These are phyloP conservation scores for Acleris literana DNA, from an alignment of 2,888 invertebrate genomes.

Conservation along the genomic window DNA sequence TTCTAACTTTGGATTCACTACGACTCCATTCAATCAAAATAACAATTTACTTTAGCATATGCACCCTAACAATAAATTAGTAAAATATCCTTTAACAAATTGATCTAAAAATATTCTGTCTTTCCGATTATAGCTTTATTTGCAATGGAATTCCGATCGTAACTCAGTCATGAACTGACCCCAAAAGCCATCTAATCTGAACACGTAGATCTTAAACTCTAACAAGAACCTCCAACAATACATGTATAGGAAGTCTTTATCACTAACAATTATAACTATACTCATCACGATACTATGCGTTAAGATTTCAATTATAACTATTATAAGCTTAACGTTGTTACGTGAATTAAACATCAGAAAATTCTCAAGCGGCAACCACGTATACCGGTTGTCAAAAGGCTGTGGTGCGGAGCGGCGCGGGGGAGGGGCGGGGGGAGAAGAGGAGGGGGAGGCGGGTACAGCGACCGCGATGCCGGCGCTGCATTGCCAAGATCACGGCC, in stretches of 20 bases:
- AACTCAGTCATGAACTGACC: neutral
- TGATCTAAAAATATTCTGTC: too few species aligned
- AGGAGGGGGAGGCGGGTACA: slow-evolving; percentile 59
- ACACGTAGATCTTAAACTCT: neutral
- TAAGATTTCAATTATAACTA: slow-evolving; percentile 66
- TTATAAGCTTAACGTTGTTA: slow-evolving; percentile 64
- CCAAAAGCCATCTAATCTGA: neutral
- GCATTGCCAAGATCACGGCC: slow-evolving; percentile 86
- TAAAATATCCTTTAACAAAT: too few species aligned
- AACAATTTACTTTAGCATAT: too few species aligned
- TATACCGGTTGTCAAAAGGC: slow-evolving; percentile 81
- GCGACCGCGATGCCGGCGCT: slow-evolving; percentile 76
- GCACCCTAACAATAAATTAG: too few species aligned
- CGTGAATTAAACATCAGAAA: slow-evolving; percentile 77
- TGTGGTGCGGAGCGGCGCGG: slow-evolving; percentile 48
- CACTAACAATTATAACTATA: slow-evolving; percentile 8
- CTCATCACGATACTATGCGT: slow-evolving; percentile 25
- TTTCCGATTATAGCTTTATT: too few species aligned
- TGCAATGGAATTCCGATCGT: neutral
- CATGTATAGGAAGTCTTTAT: neutral
- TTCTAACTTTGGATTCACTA: too few species aligned
- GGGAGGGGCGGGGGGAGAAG: slow-evolving; percentile 44
- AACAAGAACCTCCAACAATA: neutral
- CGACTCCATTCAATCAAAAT: too few species aligned
- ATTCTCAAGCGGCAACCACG: slow-evolving; percentile 64